Base-by-base conservation (phyloP, 2,797 vertebrate species). In the Myiotriccus ornatus region DNA sequence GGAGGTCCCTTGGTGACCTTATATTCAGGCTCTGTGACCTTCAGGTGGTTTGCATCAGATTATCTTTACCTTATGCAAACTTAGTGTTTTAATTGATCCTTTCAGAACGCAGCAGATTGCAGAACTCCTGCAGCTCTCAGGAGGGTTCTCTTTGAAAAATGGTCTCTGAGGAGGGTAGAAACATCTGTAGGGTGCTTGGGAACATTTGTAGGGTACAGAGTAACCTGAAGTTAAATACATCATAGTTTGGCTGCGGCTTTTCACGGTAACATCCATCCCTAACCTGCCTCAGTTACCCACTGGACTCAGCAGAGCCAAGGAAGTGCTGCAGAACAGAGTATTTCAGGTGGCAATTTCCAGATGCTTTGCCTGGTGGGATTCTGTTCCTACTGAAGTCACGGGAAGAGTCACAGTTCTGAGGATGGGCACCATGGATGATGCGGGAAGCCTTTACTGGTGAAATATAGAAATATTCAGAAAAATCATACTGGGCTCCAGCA, bases 1-100 rank as follows among this genome's bases (percentile, higher is more conserved):
- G 79, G 79, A 81, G 79, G 79, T 60, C 84, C 70, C 52, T 84
- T 76, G 57, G 32, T 96, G 96, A 97, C 95, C 96, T 96, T 95
- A 85, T 46, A 91, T 96, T 84, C 94, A 60, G 83, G 67, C 79
- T 95, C 83, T 63, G 94, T 94, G 94, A 95, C 94, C 90, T 96
- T 93, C 96, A 95, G 83, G 85, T 80, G 84, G 67, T 96, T 96
- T 82, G 86, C 83, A 92, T 87, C 78, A 77, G 89, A 92, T 88
- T 74, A 68, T 63, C 87, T 90, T 95, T 76, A 93, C 89, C 80
- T 95, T 91, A 95, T 89, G 92, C 94, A 96, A 95, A 96, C 70
- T 55, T 57, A 30, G 59, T 76, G 83, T 89, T 96, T 84, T 84
- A 95, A 95, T 23, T 70, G 84, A 89, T 80, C 83, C 62, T 80